Evolutionary conservation across 2,888 invertebrate species (phyloP).

Genomic region (Aelia acuminata): DNA sequence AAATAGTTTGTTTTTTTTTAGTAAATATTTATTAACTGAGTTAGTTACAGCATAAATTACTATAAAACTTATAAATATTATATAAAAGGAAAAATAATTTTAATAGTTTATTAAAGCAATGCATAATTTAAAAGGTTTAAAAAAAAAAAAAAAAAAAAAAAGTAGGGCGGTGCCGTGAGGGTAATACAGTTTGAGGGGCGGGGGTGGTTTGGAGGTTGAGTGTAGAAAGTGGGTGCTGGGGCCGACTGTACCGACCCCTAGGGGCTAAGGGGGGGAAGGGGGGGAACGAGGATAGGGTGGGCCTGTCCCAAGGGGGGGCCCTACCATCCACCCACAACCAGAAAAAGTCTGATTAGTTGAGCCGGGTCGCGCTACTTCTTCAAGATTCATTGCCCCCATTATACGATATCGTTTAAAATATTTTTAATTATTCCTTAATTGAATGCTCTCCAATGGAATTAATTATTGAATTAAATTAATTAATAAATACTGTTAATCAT

Average conservation of each 20-base stretch:
- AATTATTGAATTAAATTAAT: no score
- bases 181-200: constrained; percentile 6
- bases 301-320: background rate
- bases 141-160: background rate
- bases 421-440: background rate
- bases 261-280: background rate
- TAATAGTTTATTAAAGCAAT: no score
- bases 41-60: no score
- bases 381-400: background rate
- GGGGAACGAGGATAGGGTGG: constrained; percentile 31
- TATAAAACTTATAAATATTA: no score
- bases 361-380: background rate
- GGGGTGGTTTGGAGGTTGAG: constrained; percentile 49
- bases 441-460: no score
- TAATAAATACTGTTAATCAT: no score
- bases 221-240: constrained; percentile 53
- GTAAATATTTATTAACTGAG: no score
- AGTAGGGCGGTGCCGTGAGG: background rate
- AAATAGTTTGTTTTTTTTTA: no score
- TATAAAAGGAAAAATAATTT: no score
- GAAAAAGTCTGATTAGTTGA: constrained; percentile 55
- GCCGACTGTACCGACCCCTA: constrained; percentile 46
- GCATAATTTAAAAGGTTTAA: background rate
- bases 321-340: background rate
- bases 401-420: background rate